A percentile compares a stretch with the other conserved stretches of the same genome.
Conservation (phyloP, 1,140 invertebrate species). For the Asbolus verrucosus region DNA sequence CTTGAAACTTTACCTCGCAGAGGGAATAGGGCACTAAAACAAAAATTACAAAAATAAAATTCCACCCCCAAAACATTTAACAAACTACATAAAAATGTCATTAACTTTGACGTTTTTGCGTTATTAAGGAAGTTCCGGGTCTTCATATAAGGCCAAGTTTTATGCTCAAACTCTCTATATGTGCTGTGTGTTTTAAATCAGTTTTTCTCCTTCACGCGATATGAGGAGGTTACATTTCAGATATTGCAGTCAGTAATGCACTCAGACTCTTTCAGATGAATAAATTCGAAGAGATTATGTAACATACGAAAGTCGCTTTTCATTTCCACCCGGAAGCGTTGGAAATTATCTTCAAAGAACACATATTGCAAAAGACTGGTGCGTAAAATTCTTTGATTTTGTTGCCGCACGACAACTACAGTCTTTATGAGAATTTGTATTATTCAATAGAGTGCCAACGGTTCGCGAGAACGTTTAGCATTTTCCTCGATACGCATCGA, state of each 20-base stretch:
- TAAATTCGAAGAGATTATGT: no score
- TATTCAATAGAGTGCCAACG: not conserved
- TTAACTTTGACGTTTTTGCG: conserved; percentile 26
- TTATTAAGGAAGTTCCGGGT: conserved; percentile 30
- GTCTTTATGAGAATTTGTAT: conserved; percentile 17
- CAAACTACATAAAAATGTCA: conserved; percentile 38
- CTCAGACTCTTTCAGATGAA: not conserved
- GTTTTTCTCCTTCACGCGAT: conserved; percentile 14
- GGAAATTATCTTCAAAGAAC: no score
- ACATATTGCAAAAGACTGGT: no score
- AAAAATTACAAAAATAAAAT: conserved; percentile 40
- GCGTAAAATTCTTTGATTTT: conserved; percentile 9
- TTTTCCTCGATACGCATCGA: conserved; percentile 27
- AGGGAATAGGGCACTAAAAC: conserved; percentile 29
- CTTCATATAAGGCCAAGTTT: conserved; percentile 29
- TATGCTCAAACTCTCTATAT: conserved; percentile 26
- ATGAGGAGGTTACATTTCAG: conserved; percentile 9
- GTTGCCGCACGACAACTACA: no score
- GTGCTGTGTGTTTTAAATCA: conserved; percentile 35
- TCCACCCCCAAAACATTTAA: conserved; percentile 26
- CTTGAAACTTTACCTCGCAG: conserved; percentile 25
- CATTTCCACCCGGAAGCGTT: no score
- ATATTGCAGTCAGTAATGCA: not conserved
- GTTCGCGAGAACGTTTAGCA: not conserved
- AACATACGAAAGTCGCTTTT: no score